Evolutionary conservation across 2,113 vertebrate genomes (phyloP).

Genomic region (Oncorhynchus keta): DNA sequence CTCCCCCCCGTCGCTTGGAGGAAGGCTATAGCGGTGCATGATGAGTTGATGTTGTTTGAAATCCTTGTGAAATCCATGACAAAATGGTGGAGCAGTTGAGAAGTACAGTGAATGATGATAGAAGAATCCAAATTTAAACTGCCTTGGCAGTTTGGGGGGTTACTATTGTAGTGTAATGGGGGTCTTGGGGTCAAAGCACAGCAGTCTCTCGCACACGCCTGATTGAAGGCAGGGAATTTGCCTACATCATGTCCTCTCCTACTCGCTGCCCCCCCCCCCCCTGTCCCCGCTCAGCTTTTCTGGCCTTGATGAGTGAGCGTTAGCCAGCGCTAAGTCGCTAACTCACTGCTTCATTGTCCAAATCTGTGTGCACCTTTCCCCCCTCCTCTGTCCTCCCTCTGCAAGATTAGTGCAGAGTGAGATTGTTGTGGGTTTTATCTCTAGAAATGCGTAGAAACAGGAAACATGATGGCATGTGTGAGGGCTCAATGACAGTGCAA

Average conservation of each 20-base stretch:
- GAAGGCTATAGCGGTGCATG: neutral
- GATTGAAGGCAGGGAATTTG: constrained; percentile 72
- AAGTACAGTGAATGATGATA: neutral
- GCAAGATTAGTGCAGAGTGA: neutral
- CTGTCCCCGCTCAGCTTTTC: neutral
- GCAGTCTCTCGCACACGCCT: constrained; percentile 41
- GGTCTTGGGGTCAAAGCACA: constrained; percentile 32
- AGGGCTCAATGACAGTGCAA: constrained; percentile 16
- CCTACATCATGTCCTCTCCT: constrained; percentile 45
- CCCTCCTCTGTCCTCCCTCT: neutral
- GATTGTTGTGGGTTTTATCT: constrained; percentile 6
- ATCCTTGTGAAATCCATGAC: constrained; percentile 9
- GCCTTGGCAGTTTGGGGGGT: constrained; percentile 14
- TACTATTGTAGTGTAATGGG: constrained; percentile 17
- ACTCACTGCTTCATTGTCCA: neutral
- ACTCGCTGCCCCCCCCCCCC: constrained; percentile 10
- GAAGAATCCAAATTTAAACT: neutral
- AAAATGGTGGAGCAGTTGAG: constrained; percentile 57
- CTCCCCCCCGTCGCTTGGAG: neutral
- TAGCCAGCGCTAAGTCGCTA: neutral
- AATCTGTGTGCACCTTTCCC: neutral
- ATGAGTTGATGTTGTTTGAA: neutral
- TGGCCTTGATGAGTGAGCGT: constrained; percentile 2
- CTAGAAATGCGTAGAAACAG: neutral
- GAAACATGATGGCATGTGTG: neutral